These are phyloP conservation scores for Bombylius major DNA, from an alignment of 2,888 invertebrate genomes.

Conservation along the genomic window DNA sequence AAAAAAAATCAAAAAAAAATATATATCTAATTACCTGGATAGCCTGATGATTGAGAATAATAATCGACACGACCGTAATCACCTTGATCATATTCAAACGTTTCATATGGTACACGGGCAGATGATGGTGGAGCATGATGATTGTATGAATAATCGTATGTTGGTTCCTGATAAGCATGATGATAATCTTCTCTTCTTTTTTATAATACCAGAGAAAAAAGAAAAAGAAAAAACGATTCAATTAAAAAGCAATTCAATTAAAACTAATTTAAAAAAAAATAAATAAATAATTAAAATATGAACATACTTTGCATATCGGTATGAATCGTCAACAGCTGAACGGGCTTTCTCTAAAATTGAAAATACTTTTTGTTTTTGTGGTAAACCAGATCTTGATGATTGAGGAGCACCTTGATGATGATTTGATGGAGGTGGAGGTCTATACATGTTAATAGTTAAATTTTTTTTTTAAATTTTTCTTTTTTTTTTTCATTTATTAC, in stretches of 20 bases:
- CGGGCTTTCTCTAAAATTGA: conserved; percentile 73
- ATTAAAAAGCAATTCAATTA: neutral
- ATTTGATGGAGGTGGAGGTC: conserved; percentile 12
- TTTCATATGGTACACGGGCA: conserved; percentile 27
- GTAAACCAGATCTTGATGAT: conserved; percentile 42
- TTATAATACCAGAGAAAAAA: no score
- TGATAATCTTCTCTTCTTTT: conserved; percentile 6
- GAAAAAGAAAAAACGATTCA: neutral
- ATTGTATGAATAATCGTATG: conserved; percentile 31
- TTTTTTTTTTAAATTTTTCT: neutral
- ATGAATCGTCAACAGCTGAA: conserved; percentile 68
- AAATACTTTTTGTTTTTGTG: conserved; percentile 67
- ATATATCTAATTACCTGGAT: conserved; percentile 25
- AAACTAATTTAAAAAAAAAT: neutral
- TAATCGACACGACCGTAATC: conserved; percentile 32
- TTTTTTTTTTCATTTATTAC: neutral
- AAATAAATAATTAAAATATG: neutral
- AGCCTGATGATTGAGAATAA: conserved; percentile 33
- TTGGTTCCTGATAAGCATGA: conserved; percentile 28
- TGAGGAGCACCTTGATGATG: conserved; percentile 23
- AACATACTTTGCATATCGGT: conserved; percentile 38
- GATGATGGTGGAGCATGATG: conserved; percentile 17
- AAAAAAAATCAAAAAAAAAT: neutral
- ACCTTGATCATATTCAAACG: conserved; percentile 31
- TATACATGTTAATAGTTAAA: neutral